Percentiles rank a stretch among this genome's conserved stretches.
Conservation (phyloP, 2,888 invertebrate species). For the Thereva nobilitata region DNA sequence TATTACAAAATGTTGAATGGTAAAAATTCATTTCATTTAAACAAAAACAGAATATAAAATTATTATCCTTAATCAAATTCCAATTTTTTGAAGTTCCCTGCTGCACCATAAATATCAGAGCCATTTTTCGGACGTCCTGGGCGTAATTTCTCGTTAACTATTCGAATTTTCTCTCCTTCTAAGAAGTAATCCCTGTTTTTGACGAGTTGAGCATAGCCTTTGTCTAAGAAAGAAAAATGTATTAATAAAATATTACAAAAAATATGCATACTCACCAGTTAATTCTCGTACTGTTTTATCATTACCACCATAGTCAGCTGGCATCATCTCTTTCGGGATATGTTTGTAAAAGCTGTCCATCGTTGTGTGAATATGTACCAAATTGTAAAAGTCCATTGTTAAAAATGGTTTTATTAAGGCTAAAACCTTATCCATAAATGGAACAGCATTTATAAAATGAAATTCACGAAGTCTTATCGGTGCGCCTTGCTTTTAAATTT, state of each 20-base stretch:
- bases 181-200: constrained; percentile 58
- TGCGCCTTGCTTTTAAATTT: constrained; percentile 67
- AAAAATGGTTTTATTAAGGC: constrained; percentile 73
- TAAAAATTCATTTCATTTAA: too few relatives aligned
- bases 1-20: too few relatives aligned
- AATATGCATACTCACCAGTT: not conserved
- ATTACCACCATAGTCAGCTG: constrained; percentile 67
- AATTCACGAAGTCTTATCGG: constrained; percentile 69
- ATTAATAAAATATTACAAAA: not conserved
- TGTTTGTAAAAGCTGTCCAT: constrained; percentile 59
- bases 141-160: constrained; percentile 65
- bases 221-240: constrained; percentile 53
- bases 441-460: constrained; percentile 71
- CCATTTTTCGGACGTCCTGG: constrained; percentile 68
- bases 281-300: constrained; percentile 51
- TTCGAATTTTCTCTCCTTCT: constrained; percentile 61
- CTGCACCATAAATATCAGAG: constrained; percentile 67
- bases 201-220: constrained; percentile 52
- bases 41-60: too few relatives aligned
- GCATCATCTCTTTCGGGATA: constrained; percentile 64
- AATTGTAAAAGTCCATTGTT: constrained; percentile 66
- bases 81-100: constrained; percentile 74
- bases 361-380: constrained; percentile 62
- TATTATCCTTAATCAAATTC: constrained; percentile 64
- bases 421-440: constrained; percentile 72